Percentiles rank a stretch among this genome's conserved stretches.
Evolutionary conservation across 2,888 invertebrate species (phyloP).

Genomic region (Alloscopus bannaensis): DNA sequence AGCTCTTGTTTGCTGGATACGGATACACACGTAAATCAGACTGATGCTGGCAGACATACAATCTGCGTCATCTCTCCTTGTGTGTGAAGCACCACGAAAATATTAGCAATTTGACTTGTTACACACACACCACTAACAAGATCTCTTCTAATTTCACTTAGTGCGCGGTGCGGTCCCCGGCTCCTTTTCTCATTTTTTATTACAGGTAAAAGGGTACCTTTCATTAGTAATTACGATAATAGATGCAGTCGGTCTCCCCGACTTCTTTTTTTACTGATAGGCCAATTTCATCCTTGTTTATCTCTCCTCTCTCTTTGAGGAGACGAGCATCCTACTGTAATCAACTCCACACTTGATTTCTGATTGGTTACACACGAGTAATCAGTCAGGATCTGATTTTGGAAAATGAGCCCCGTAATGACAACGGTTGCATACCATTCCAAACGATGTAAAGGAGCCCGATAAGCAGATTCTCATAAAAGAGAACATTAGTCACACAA

Average conservation of each 20-base stretch:
- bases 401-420: conserved; percentile 49
- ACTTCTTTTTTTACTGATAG: conserved; percentile 60
- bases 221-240: conserved; percentile 64
- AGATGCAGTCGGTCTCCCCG: conserved; percentile 54
- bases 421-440: conserved; percentile 29
- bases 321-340: conserved; percentile 54
- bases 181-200: conserved; percentile 52
- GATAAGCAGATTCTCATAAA: conserved; percentile 48
- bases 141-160: conserved; percentile 59
- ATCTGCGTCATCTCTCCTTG: neutral
- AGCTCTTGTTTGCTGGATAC: conserved; percentile 47
- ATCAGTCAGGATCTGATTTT: conserved; percentile 46
- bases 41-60: neutral
- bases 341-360: conserved; percentile 71
- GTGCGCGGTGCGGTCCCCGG: conserved; percentile 26
- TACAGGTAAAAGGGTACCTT: conserved; percentile 61
- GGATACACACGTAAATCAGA: no score
- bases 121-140: conserved; percentile 53
- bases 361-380: conserved; percentile 70
- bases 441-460: conserved; percentile 36
- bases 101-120: conserved; percentile 60
- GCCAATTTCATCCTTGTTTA: conserved; percentile 60
- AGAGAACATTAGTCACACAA: conserved; percentile 56
- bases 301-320: conserved; percentile 25
- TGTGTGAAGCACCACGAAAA: conserved; percentile 6